Conservation (phyloP, 2,113 vertebrate species). For the Himantopus leucocephalus region DNA sequence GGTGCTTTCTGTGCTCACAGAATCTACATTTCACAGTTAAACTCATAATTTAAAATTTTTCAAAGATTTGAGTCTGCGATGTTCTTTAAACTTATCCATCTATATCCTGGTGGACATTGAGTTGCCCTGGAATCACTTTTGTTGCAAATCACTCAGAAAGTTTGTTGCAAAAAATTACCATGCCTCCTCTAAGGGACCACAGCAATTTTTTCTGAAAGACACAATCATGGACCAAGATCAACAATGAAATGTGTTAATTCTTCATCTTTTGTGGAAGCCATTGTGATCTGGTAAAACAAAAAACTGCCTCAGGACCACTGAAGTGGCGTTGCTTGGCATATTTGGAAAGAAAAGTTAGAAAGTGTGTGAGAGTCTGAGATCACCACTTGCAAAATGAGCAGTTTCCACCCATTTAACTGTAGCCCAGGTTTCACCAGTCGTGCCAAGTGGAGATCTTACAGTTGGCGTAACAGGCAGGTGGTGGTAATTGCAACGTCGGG, state of each 20-base stretch:
- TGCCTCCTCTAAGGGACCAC: neutral
- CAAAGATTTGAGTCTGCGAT: no score
- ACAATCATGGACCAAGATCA: neutral
- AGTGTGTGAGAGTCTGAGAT: neutral
- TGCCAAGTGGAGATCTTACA: slow-evolving; percentile 32
- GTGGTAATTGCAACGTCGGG: neutral
- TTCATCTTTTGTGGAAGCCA: neutral
- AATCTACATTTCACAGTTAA: neutral
- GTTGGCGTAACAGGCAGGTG: neutral
- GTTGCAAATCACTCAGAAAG: neutral
- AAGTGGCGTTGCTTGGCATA: neutral
- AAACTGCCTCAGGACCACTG: no score
- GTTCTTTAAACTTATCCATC: neutral
- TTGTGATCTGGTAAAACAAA: neutral
- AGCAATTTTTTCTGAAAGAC: neutral
- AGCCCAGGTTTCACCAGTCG: neutral
- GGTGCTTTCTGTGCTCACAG: neutral
- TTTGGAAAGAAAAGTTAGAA: neutral
- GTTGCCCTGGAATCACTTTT: neutral
- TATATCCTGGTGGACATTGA: neutral
- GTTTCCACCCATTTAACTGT: neutral
- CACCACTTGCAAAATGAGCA: neutral
- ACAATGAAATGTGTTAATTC: neutral
- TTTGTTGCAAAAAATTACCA: neutral
- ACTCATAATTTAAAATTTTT: neutral